Percentiles rank a stretch among this genome's conserved stretches.
Conservation (phyloP, 2,888 invertebrate genomes). For the Clunio marinus region DNA sequence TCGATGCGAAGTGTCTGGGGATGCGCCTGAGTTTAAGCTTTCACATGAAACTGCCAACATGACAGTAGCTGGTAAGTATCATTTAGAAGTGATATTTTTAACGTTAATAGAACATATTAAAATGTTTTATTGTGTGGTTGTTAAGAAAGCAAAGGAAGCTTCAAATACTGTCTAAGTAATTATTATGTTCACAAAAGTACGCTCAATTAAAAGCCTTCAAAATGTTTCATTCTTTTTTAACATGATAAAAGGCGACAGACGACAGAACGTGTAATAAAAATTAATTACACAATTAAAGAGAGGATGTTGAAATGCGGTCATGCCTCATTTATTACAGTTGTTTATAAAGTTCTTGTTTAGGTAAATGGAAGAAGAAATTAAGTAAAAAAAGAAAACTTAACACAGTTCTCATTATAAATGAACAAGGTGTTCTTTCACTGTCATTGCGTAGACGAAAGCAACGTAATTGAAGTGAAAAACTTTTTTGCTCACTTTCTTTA, state of each 20-base stretch:
- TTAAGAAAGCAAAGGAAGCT: too few species aligned
- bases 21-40: constrained; percentile 58
- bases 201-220: too few species aligned
- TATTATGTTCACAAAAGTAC: too few species aligned
- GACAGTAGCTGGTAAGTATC: constrained; percentile 58
- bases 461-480: background rate
- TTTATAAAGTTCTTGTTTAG: background rate
- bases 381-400: too few species aligned
- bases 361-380: too few species aligned
- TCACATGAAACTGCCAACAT: constrained; percentile 57
- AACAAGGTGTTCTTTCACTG: background rate
- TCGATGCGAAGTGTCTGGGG: constrained; percentile 60
- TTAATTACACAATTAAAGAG: background rate
- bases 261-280: background rate
- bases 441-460: too few species aligned
- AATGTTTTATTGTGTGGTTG: too few species aligned
- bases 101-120: too few species aligned
- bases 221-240: too few species aligned
- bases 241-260: too few species aligned
- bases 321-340: background rate
- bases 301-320: constrained; percentile 3
- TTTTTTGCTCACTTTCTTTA: background rate
- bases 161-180: too few species aligned
- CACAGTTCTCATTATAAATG: background rate
- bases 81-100: too few species aligned